Evolutionary conservation across 2,888 invertebrate genomes (phyloP).

Genomic region (Eupeodes luniger): DNA sequence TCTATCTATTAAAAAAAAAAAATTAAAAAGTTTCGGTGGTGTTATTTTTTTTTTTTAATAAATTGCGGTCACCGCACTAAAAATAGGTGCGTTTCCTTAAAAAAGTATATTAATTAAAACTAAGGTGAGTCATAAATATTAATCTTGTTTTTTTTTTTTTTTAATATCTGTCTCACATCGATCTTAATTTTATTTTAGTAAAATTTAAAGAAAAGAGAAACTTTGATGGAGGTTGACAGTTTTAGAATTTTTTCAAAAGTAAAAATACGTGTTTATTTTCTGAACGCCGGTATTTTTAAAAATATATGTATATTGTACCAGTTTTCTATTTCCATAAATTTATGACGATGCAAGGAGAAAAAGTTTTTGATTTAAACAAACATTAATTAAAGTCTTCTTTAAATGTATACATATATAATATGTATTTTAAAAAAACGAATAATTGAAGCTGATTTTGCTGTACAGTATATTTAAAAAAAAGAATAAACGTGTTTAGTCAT

Average conservation of each 20-base stretch:
- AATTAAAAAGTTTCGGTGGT: constrained; percentile 21
- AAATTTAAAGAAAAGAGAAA: neutral
- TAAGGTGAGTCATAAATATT: constrained; percentile 61
- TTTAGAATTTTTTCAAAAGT: constrained; percentile 7
- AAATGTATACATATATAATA: too few species aligned
- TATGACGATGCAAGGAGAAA: constrained; percentile 6
- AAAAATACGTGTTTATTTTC: neutral
- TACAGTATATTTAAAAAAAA: neutral
- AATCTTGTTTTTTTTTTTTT: constrained; percentile 18
- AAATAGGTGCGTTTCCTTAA: constrained; percentile 71
- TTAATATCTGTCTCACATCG: constrained; percentile 11
- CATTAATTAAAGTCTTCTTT: too few species aligned
- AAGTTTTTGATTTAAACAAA: too few species aligned
- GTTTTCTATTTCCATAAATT: neutral
- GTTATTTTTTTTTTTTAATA: constrained; percentile 52
- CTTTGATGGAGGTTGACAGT: constrained; percentile 26
- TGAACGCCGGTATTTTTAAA: neutral
- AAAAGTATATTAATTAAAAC: constrained; percentile 31
- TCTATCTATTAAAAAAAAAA: neutral
- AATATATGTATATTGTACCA: neutral
- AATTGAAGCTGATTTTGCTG: too few species aligned
- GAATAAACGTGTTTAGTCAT: neutral
- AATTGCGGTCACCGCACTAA: constrained; percentile 70
- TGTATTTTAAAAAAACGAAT: too few species aligned
- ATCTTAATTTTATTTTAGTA: constrained; percentile 36